phyloP scores from a whole-genome alignment of 2,113 vertebrate species.

The Brachypodius melanocephalos region DNA sequence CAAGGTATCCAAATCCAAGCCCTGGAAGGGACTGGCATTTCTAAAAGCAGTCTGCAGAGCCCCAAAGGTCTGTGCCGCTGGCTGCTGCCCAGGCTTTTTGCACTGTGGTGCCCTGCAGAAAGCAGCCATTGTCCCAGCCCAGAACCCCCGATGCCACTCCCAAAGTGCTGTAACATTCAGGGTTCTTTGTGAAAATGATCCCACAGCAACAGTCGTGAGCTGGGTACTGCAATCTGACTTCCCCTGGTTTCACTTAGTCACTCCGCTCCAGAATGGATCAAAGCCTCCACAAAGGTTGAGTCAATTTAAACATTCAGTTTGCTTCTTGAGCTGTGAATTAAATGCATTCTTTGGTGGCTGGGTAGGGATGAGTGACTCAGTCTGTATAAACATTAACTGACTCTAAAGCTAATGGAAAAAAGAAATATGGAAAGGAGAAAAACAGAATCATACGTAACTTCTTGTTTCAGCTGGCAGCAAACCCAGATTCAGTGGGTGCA shows the following conservation, averaged over 20 bases:
- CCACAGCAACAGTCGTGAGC: neutral
- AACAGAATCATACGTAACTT: conserved; percentile 8
- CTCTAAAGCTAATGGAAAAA: conserved; percentile 59
- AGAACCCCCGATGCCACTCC: conserved; percentile 4
- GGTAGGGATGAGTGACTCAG: conserved; percentile 66
- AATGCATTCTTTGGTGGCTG: conserved; percentile 63
- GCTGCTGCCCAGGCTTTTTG: neutral
- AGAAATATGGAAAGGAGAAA: conserved; percentile 43
- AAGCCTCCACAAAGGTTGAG: conserved; percentile 65
- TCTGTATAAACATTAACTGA: conserved; percentile 65
- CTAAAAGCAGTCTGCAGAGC: neutral
- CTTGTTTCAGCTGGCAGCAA: conserved; percentile 33
- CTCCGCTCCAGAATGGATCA: conserved; percentile 50
- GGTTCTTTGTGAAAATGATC: neutral
- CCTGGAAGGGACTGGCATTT: neutral
- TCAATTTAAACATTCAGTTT: conserved; percentile 65
- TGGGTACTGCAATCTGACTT: neutral
- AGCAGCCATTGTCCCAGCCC: conserved; percentile 21
- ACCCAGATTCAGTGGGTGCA: neutral
- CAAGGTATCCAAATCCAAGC: neutral
- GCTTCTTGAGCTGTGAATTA: conserved; percentile 65
- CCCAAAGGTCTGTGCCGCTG: neutral
- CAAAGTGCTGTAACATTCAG: neutral
- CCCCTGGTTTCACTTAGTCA: conserved; percentile 55
- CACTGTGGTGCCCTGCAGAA: neutral